A percentile compares a stretch with the other conserved stretches of the same genome.
Evolutionary conservation across 2,797 vertebrate genomes (phyloP).

Genomic region (Urophycis tenuis): DNA sequence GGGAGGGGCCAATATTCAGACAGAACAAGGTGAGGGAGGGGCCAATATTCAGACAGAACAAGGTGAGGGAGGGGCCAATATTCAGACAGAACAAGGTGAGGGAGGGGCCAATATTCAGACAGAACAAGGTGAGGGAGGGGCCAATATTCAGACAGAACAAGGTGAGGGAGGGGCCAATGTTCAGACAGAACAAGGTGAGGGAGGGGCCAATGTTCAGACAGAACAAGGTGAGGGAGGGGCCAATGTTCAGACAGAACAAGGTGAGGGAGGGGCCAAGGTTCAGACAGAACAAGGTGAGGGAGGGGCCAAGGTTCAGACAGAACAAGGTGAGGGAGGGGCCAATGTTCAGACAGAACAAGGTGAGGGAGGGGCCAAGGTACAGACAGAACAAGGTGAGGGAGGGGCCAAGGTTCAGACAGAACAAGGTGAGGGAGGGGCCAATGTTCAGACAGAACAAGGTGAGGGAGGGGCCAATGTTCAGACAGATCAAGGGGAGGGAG

Average conservation of each 20-base stretch:
- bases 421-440: background rate
- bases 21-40: background rate
- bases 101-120: background rate
- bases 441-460: too few species aligned
- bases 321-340: background rate
- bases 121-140: background rate
- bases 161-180: background rate
- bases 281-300: constrained; percentile 69
- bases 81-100: background rate
- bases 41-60: background rate
- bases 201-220: background rate
- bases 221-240: background rate
- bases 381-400: background rate
- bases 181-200: background rate
- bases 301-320: background rate
- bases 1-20: background rate
- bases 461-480: background rate
- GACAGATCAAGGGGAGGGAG: too few species aligned
- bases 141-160: background rate
- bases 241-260: constrained; percentile 50
- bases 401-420: background rate
- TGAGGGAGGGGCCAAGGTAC: constrained; percentile 32
- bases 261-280: background rate
- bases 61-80: background rate
- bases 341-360: constrained; percentile 66